These are phyloP conservation scores for Scolopax rusticola DNA, from an alignment of 2,797 vertebrate species.

Conservation along the genomic window DNA sequence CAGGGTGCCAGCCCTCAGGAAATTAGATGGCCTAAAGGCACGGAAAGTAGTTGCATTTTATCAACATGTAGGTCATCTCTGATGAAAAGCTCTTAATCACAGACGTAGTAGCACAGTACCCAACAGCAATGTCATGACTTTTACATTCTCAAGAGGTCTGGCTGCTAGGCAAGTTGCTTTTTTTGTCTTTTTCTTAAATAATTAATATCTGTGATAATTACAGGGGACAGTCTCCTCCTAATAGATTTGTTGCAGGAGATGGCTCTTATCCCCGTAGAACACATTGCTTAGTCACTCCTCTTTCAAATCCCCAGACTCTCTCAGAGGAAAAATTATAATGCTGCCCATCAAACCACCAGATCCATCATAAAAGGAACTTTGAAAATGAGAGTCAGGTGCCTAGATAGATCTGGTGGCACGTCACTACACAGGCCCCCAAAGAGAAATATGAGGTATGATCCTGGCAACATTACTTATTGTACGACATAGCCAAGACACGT, in stretches of 20 bases:
- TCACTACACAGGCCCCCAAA: slow-evolving; percentile 64
- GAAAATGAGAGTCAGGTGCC: slow-evolving; percentile 65
- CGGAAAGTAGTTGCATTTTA: slow-evolving; percentile 32
- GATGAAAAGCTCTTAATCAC: slow-evolving; percentile 66
- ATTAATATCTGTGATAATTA: slow-evolving; percentile 64
- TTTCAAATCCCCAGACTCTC: slow-evolving; percentile 68
- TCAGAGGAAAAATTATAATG: slow-evolving; percentile 75
- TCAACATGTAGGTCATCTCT: slow-evolving; percentile 43
- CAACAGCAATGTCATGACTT: slow-evolving; percentile 63
- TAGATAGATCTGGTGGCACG: slow-evolving; percentile 71
- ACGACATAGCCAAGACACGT: slow-evolving; percentile 73
- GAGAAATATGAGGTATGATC: slow-evolving; percentile 70
- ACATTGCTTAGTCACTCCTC: slow-evolving; percentile 50
- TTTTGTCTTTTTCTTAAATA: slow-evolving; percentile 42
- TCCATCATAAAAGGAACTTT: slow-evolving; percentile 65
- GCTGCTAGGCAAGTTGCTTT: slow-evolving; percentile 53
- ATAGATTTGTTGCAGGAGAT: slow-evolving; percentile 62
- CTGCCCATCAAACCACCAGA: slow-evolving; percentile 70
- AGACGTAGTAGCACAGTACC: slow-evolving; percentile 60
- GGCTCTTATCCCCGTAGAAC: slow-evolving; percentile 52
- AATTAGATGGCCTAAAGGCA: slow-evolving; percentile 69
- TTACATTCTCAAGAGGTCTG: slow-evolving; percentile 69
- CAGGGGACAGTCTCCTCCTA: slow-evolving; percentile 64
- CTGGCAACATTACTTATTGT: slow-evolving; percentile 73
- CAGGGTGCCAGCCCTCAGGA: slow-evolving; percentile 69